Evolutionary conservation across 2,797 vertebrate species (phyloP), one percentile per base, ranked within the genome.

Genomic region (Alosa sapidissima): DNA sequence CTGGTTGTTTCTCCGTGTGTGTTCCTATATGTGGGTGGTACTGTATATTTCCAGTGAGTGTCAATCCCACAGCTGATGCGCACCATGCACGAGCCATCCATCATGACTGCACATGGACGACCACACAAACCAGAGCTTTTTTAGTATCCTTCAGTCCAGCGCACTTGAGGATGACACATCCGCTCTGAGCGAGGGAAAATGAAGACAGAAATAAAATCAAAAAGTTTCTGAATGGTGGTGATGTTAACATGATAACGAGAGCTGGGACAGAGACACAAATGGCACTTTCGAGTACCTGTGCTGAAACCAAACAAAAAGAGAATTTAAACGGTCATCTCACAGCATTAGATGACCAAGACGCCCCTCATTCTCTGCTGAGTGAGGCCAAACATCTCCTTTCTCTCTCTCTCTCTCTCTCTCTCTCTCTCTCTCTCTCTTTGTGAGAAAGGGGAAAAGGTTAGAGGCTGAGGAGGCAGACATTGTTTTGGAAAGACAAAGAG

Each of bases 31-130:
- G 65, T 72, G 65, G 65, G 65, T 72, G 65, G 65, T 33, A 68
- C 24, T 8, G n/a, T 68, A 72, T 36, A 91, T 86, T 92, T 85
- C 88, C 87, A 92, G 93, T 33, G 92, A 91, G 91, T 91, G 89
- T 92, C 92, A 92, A 86, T 92, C 90, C 91, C 90, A 89, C 87
- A 88, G 84, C 89, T 89, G 87, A 91, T 36, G 65, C 13, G 65
- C 89, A 87, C 87, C 87, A 85, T 87, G 84, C 88, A 82, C 91
- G 90, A 91, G 86, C 88, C 87, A 93, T 93, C 89, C 91, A 92
- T 93, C 90, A 91, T 82, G 86, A n/a, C 33, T 5, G 28, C 65
- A 33, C 33, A 72, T 24, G 24, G 10, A 10, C 65, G 28, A 11
- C 65, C 65, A 36, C 28, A 33, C 13, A 41, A 36, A 36, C 65